phyloP scores from a whole-genome alignment of 2,113 vertebrate species.

The Benitochromis conjunctus region DNA sequence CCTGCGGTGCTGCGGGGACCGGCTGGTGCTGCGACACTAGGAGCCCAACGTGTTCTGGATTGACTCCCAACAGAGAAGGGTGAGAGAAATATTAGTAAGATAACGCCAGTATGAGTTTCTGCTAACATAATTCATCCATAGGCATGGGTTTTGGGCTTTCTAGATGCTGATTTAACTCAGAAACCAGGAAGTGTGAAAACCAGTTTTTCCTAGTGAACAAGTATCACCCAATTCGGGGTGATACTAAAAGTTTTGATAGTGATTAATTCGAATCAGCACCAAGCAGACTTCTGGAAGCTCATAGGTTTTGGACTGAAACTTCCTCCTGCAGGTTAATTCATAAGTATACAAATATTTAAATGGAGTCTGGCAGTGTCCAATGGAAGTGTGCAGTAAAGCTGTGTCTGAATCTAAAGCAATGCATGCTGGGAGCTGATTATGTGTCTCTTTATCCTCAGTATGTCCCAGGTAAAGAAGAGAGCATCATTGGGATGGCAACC shows the following conservation, averaged over 20 bases:
- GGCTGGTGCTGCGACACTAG: constrained; percentile 81
- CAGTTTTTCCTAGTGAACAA: background rate
- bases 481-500: constrained; percentile 87
- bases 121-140: background rate
- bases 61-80: constrained; percentile 90
- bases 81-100: constrained; percentile 40
- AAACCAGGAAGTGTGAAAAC: background rate
- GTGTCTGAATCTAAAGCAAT: background rate
- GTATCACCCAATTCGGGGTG: no score
- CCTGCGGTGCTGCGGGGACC: constrained; percentile 77
- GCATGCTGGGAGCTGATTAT: background rate
- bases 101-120: background rate
- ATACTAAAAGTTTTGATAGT: no score
- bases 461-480: constrained; percentile 88
- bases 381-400: background rate
- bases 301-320: background rate
- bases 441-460: constrained; percentile 72
- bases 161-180: background rate
- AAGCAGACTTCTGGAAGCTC: background rate
- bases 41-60: constrained; percentile 85
- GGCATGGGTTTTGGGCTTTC: background rate
- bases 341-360: background rate
- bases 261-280: background rate
- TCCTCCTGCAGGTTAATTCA: background rate
- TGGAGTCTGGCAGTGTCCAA: background rate